Conservation (phyloP, 2,113 vertebrate species). For the Erythrocercus mccallii region DNA sequence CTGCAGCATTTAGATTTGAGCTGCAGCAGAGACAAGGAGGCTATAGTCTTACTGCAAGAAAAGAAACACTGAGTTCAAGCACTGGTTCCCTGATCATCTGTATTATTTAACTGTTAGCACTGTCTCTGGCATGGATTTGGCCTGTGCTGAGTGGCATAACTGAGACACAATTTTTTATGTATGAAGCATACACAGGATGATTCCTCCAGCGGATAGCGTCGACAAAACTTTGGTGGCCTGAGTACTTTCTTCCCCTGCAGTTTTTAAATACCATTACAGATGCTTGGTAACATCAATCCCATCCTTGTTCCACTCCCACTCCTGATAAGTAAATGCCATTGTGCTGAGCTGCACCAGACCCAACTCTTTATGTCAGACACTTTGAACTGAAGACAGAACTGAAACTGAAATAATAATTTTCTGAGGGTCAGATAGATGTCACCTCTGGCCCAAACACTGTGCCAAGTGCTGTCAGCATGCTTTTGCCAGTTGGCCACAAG, state of each 20-base stretch:
- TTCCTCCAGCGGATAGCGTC: background rate
- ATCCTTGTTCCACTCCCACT: background rate
- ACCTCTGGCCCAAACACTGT: background rate
- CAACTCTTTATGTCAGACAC: background rate
- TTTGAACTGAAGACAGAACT: background rate
- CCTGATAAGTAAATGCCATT: background rate
- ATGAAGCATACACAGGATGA: background rate
- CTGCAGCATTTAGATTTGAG: rapidly evolving
- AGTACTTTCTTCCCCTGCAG: background rate
- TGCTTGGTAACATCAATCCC: background rate
- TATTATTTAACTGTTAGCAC: background rate
- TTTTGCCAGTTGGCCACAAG: background rate
- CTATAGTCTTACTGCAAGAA: background rate
- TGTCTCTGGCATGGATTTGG: background rate
- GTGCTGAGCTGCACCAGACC: background rate
- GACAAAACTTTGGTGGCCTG: background rate
- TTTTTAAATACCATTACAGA: background rate
- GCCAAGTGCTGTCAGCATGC: background rate
- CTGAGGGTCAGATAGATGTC: background rate
- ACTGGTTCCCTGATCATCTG: background rate
- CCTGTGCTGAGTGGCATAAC: background rate
- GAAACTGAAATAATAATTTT: background rate
- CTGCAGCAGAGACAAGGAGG: background rate
- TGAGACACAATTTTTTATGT: background rate
- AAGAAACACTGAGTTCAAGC: background rate